Evolutionary conservation across 2,113 vertebrate species (phyloP).

Genomic region (Glaucidium brasilianum): DNA sequence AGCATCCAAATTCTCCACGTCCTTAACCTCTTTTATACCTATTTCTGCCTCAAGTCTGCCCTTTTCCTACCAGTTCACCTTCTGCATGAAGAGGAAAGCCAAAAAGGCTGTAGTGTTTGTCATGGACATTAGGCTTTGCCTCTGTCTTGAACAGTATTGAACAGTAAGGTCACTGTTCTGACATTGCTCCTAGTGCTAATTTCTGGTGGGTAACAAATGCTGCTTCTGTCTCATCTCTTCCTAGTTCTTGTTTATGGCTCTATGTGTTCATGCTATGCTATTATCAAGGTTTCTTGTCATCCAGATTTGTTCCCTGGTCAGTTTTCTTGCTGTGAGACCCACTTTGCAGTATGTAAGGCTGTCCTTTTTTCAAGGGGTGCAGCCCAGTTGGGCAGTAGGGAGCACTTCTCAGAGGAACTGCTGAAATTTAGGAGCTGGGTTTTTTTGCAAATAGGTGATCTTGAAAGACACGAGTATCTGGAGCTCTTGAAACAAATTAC

Average conservation of each 20-base stretch:
- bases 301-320: neutral
- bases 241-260: neutral
- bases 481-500: neutral
- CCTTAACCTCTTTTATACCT: slow-evolving; percentile 9
- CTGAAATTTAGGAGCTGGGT: neutral
- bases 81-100: neutral
- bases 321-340: neutral
- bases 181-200: slow-evolving; percentile 22
- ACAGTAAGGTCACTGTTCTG: slow-evolving; percentile 33
- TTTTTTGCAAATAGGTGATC: neutral
- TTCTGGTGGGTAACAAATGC: slow-evolving; percentile 18
- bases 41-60: neutral
- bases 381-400: neutral
- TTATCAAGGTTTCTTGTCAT: neutral
- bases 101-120: slow-evolving; percentile 12
- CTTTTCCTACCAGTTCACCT: slow-evolving; percentile 23
- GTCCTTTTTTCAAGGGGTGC: neutral
- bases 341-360: neutral
- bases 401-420: neutral
- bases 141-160: neutral
- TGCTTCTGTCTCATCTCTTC: neutral
- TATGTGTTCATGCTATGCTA: neutral
- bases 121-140: neutral
- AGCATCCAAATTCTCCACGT: neutral
- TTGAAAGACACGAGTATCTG: neutral